A percentile compares a stretch with the other conserved stretches of the same genome.
Evolutionary conservation across 2,888 invertebrate species (phyloP).

Genomic region (Alviniconcha strummeri): DNA sequence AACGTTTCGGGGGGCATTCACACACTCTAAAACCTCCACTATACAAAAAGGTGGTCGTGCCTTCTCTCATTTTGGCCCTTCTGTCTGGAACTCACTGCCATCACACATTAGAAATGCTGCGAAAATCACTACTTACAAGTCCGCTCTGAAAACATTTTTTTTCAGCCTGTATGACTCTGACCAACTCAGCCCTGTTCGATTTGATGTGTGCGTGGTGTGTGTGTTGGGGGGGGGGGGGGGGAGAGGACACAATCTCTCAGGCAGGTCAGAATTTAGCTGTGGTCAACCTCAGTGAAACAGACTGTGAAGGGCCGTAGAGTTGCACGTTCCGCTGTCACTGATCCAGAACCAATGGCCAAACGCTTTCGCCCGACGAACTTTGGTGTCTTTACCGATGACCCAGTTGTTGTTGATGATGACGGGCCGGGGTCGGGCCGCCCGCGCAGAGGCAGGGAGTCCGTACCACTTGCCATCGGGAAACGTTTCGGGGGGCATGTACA

Average conservation of each 20-base stretch:
- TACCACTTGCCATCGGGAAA: slow-evolving; percentile 63
- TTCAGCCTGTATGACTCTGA: too few relatives aligned
- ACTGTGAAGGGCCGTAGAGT: slow-evolving; percentile 24
- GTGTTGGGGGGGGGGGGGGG: too few relatives aligned
- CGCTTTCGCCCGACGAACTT: slow-evolving; percentile 52
- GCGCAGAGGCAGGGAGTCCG: slow-evolving; percentile 34
- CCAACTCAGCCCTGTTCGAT: too few relatives aligned
- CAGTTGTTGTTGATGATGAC: slow-evolving; percentile 59
- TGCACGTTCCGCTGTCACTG: slow-evolving; percentile 36
- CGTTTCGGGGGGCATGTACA: slow-evolving; percentile 44
- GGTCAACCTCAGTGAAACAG: slow-evolving; percentile 11
- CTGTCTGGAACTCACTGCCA: too few relatives aligned
- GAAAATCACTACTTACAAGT: too few relatives aligned
- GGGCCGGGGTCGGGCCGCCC: slow-evolving; percentile 36
- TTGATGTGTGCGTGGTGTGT: too few relatives aligned
- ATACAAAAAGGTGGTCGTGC: too few relatives aligned
- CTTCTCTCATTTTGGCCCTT: too few relatives aligned
- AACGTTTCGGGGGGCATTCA: slow-evolving; percentile 46
- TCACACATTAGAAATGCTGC: too few relatives aligned
- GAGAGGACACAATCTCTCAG: too few relatives aligned
- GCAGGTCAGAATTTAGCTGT: too few relatives aligned
- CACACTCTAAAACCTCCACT: slow-evolving; percentile 23
- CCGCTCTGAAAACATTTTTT: too few relatives aligned
- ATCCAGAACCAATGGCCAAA: slow-evolving; percentile 61
- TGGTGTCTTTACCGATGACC: slow-evolving; percentile 51